Evolutionary conservation across 2,888 invertebrate species (phyloP).

Genomic region (Sycophila texana): DNA sequence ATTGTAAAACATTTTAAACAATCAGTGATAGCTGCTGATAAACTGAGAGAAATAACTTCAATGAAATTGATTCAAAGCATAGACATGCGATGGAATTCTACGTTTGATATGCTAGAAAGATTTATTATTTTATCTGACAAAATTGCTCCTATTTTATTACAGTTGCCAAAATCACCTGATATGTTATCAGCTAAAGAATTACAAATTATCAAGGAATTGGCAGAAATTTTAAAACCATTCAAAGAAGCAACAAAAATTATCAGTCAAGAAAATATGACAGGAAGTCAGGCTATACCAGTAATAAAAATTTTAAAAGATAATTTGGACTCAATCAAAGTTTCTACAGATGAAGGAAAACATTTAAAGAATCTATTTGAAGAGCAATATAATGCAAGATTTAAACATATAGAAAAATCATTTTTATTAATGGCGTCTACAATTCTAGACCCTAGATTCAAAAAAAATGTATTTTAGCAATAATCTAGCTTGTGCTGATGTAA

Average conservation of each 20-base stretch:
- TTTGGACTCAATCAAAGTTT: not conserved
- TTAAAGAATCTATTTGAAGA: not conserved
- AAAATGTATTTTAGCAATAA: not conserved
- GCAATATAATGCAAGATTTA: not conserved
- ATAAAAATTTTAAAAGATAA: not conserved
- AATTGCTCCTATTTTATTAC: not conserved
- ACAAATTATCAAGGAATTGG: not conserved
- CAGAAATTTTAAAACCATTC: not conserved
- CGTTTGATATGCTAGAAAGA: not conserved
- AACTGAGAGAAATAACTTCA: not conserved
- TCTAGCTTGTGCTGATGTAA: not conserved
- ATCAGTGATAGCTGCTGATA: not conserved
- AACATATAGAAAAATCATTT: not conserved
- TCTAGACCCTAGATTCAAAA: slow-evolving; percentile 9
- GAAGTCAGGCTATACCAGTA: not conserved
- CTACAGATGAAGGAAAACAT: not conserved
- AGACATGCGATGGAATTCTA: slow-evolving; percentile 4
- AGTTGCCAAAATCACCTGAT: not conserved
- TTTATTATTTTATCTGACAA: not conserved
- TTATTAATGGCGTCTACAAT: not conserved
- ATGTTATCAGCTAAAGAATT: not conserved
- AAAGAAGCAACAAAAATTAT: not conserved
- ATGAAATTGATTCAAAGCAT: slow-evolving; percentile 6
- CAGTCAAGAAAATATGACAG: not conserved
- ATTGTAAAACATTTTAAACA: not conserved